Percentiles rank a stretch among this genome's conserved stretches.
Evolutionary conservation across 2,797 vertebrate species (phyloP).

Genomic region (Lates japonicus): DNA sequence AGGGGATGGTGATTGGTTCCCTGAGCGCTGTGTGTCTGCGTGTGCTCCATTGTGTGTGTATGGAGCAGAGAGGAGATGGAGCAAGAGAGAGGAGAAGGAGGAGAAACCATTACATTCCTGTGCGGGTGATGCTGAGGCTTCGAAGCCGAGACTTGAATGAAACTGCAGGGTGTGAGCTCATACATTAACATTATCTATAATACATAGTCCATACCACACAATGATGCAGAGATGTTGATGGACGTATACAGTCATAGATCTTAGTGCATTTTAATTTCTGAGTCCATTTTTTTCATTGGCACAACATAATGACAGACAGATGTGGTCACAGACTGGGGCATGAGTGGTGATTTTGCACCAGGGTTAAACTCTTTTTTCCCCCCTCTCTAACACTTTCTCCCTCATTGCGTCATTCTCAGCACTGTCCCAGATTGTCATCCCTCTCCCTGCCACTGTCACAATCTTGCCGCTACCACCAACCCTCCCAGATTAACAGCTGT

Average conservation of each 20-base stretch:
- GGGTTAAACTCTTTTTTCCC: conserved; percentile 15
- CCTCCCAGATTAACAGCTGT: conserved; percentile 62
- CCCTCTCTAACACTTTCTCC: conserved; percentile 32
- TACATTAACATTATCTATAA: conserved; percentile 16
- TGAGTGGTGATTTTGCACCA: conserved; percentile 29
- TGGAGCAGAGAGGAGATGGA: conserved; percentile 20
- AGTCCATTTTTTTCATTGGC: neutral
- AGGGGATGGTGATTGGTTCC: conserved; percentile 76
- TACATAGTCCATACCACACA: neutral
- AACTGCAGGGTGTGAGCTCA: conserved; percentile 42
- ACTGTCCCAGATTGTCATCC: conserved; percentile 46
- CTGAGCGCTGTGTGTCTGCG: conserved; percentile 57
- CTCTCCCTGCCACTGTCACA: conserved; percentile 17
- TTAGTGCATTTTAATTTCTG: conserved; percentile 7
- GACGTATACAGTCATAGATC: neutral
- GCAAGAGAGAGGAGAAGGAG: neutral
- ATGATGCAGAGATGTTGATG: conserved; percentile 23
- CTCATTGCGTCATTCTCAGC: conserved; percentile 56
- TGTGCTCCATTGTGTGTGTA: conserved; percentile 46
- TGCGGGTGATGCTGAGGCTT: conserved; percentile 41
- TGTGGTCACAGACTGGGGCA: conserved; percentile 12
- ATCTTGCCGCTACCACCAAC: neutral
- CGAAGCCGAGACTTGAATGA: conserved; percentile 51
- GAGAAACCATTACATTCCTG: conserved; percentile 38
- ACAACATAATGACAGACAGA: conserved; percentile 29